Conservation (phyloP, 37 sponge, comb jelly and placozoan genomes). For the Spongilla lacustris region DNA sequence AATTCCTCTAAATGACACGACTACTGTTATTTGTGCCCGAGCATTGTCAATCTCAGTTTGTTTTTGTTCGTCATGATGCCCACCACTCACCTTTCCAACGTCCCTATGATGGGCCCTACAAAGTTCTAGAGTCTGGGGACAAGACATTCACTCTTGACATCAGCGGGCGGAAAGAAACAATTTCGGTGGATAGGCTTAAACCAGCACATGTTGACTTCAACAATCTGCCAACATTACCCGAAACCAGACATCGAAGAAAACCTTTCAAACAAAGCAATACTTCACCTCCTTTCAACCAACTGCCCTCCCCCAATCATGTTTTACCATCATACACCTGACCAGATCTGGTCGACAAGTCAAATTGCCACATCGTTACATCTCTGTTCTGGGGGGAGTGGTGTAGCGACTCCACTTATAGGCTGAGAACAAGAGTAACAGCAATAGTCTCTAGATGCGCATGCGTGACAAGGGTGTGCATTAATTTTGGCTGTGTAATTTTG, state of each 20-base stretch:
- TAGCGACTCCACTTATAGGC: no score
- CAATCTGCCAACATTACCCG: not conserved
- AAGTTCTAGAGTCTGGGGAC: slow-evolving; percentile 3
- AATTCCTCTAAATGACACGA: slow-evolving; percentile 36
- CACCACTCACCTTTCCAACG: slow-evolving; percentile 27
- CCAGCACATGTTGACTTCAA: slow-evolving; percentile 1
- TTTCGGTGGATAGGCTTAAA: slow-evolving; percentile 43
- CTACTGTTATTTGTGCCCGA: slow-evolving; percentile 16
- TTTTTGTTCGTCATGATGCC: slow-evolving; percentile 20
- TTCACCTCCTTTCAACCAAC: not conserved
- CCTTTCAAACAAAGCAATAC: not conserved
- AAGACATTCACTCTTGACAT: slow-evolving; percentile 35
- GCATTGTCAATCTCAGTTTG: slow-evolving; percentile 3
- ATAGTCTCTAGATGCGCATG: no score
- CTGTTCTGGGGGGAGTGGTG: not conserved
- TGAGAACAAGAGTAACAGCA: no score
- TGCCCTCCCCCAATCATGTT: not conserved
- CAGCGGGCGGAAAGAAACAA: not conserved
- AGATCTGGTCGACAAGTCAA: not conserved
- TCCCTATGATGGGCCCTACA: slow-evolving; percentile 50
- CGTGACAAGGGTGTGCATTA: no score
- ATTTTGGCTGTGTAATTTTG: no score
- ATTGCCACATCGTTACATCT: not conserved
- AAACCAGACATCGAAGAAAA: not conserved
- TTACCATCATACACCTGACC: not conserved